Conservation (phyloP, 2,797 vertebrate species). For the Siniperca scherzeri region DNA sequence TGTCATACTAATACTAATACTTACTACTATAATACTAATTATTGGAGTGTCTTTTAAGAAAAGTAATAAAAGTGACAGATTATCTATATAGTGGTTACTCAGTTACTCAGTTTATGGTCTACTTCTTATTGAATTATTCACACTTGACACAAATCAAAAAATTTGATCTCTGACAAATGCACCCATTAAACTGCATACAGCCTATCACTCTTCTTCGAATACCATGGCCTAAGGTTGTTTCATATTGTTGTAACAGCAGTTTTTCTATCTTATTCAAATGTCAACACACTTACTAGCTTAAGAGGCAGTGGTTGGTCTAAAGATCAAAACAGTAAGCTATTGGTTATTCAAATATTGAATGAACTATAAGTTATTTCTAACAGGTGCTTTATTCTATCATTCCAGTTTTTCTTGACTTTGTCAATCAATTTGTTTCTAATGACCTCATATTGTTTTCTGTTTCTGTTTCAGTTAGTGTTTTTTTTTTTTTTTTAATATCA, state of each 20-base stretch:
- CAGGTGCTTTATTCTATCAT: no score
- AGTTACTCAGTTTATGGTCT: neutral
- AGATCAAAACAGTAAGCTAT: no score
- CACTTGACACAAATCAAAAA: neutral
- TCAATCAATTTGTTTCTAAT: no score
- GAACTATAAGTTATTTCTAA: neutral
- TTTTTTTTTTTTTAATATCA: no score
- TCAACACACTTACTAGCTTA: neutral
- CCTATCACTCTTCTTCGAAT: neutral
- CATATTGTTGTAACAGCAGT: neutral
- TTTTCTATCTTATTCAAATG: neutral
- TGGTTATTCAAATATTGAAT: neutral
- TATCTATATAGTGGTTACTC: no score
- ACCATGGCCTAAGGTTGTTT: neutral
- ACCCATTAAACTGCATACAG: neutral
- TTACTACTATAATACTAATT: neutral
- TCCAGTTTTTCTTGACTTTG: no score
- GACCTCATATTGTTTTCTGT: no score
- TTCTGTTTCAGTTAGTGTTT: no score
- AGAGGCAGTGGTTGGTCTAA: neutral
- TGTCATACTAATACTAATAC: neutral
- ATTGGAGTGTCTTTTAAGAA: neutral
- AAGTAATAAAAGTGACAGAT: constrained; percentile 1
- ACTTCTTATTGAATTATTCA: neutral
- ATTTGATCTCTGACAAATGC: neutral